Conservation (phyloP, 2,888 invertebrate species). For the Apoda limacodes region DNA sequence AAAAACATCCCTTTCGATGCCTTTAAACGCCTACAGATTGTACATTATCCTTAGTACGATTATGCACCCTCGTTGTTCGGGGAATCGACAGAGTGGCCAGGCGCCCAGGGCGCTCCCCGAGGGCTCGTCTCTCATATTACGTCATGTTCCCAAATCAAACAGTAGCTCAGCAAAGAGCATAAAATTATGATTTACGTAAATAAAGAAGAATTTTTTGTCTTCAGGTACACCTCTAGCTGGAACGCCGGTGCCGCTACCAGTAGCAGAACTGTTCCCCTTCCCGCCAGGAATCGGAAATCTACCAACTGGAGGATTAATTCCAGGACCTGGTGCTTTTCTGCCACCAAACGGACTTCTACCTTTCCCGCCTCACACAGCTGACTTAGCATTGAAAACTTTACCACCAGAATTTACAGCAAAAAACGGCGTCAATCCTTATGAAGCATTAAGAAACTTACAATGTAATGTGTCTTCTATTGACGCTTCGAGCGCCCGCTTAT, state of each 20-base stretch:
- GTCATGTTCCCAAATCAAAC: conserved; percentile 53
- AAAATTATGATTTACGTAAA: conserved; percentile 15
- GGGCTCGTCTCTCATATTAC: conserved; percentile 64
- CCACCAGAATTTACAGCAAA: conserved; percentile 63
- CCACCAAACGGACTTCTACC: conserved; percentile 67
- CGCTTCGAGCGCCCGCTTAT: conserved; percentile 58
- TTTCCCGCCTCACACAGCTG: conserved; percentile 65
- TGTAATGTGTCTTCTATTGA: conserved; percentile 58
- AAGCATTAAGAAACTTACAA: conserved; percentile 59
- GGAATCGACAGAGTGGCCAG: conserved; percentile 61
- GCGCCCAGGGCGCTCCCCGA: conserved; percentile 47
- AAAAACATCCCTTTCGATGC: conserved; percentile 69
- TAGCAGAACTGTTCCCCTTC: conserved; percentile 56
- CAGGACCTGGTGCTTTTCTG: conserved; percentile 67
- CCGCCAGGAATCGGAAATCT: conserved; percentile 51
- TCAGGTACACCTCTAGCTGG: conserved; percentile 54
- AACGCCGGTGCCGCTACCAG: conserved; percentile 48
- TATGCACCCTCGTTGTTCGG: conserved; percentile 69
- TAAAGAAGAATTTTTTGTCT: conserved; percentile 30
- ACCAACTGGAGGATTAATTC: conserved; percentile 64
- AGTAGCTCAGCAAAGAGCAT: conserved; percentile 29
- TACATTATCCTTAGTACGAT: conserved; percentile 71
- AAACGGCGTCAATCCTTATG: conserved; percentile 71
- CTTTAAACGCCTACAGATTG: conserved; percentile 71
- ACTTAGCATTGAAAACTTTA: conserved; percentile 53